Conservation (phyloP, 2,113 vertebrate genomes). For the Chloebia gouldiae region DNA sequence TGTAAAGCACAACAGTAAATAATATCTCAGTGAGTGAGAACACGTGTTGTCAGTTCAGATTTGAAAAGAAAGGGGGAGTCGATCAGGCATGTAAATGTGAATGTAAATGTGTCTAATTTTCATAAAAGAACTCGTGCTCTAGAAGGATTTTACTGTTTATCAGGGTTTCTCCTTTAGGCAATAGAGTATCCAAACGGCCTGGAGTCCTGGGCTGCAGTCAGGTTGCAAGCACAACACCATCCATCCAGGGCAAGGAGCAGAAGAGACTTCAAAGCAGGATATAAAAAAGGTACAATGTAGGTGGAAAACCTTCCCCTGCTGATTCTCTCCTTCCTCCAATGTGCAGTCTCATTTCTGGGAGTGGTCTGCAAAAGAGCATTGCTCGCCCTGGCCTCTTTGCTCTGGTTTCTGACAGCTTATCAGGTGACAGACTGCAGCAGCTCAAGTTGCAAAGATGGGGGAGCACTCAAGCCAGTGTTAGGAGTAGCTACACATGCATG, state of each 20-base stretch:
- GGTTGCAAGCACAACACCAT: background rate
- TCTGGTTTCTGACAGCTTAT: background rate
- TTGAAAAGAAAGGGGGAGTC: background rate
- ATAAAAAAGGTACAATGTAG: background rate
- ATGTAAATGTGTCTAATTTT: background rate
- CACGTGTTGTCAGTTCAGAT: background rate
- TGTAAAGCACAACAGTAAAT: background rate
- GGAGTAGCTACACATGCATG: background rate
- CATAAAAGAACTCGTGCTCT: background rate
- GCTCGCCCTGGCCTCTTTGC: background rate
- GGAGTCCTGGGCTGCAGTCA: background rate
- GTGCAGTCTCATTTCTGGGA: background rate
- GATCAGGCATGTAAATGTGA: background rate
- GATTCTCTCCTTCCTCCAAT: background rate
- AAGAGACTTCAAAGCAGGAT: background rate
- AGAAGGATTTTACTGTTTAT: background rate
- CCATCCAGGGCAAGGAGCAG: background rate
- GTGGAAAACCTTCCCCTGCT: background rate
- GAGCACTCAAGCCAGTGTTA: background rate
- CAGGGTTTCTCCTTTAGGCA: slow-evolving; percentile 2
- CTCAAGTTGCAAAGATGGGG: background rate
- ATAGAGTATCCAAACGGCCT: background rate
- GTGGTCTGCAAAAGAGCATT: background rate
- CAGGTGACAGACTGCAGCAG: background rate
- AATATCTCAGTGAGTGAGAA: background rate